A percentile compares a stretch with the other conserved stretches of the same genome.
These are phyloP conservation scores for Lagocephalus sceleratus DNA, from an alignment of 2,797 vertebrate species.

Conservation along the genomic window DNA sequence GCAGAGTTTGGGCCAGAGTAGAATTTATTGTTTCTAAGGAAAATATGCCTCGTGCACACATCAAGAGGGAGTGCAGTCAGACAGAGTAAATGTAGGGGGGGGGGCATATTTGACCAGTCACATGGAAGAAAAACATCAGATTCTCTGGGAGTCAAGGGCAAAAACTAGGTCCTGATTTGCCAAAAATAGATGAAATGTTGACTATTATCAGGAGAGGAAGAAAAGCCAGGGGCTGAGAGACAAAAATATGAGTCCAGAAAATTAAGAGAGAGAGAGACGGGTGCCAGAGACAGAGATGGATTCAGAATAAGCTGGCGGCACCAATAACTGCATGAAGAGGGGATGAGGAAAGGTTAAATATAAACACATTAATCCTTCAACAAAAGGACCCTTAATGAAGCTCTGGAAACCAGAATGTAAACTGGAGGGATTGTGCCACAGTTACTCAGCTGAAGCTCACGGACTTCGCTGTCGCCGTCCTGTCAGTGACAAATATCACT, in stretches of 20 bases:
- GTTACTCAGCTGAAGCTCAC: no score
- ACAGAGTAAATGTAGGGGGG: background rate
- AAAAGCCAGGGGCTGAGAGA: background rate
- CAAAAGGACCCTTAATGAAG: slow-evolving; percentile 51
- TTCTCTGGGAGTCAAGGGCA: background rate
- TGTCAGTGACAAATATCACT: no score
- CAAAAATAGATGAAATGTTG: slow-evolving; percentile 30
- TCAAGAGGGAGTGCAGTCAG: background rate
- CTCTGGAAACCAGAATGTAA: slow-evolving; percentile 23
- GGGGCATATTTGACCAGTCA: slow-evolving; percentile 9
- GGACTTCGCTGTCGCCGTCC: no score
- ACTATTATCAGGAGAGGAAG: slow-evolving; percentile 9
- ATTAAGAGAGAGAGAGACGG: slow-evolving; percentile 21
- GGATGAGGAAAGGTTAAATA: slow-evolving; percentile 59
- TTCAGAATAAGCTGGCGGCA: slow-evolving; percentile 19
- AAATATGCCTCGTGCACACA: slow-evolving; percentile 1
- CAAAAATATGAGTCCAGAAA: slow-evolving; percentile 17
- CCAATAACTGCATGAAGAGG: slow-evolving; percentile 32
- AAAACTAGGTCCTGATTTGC: slow-evolving; percentile 5
- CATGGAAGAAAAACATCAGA: slow-evolving; percentile 6
- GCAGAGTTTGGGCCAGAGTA: slow-evolving; percentile 19
- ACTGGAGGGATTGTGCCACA: slow-evolving; percentile 16
- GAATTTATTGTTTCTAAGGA: slow-evolving; percentile 5
- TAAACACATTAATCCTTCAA: slow-evolving; percentile 58
- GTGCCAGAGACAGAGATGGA: slow-evolving; percentile 33